Percentiles rank a stretch among this genome's conserved stretches.
These are phyloP conservation scores for Melikaiella ostensackeni DNA, from an alignment of 2,888 invertebrate genomes.

Conservation along the genomic window DNA sequence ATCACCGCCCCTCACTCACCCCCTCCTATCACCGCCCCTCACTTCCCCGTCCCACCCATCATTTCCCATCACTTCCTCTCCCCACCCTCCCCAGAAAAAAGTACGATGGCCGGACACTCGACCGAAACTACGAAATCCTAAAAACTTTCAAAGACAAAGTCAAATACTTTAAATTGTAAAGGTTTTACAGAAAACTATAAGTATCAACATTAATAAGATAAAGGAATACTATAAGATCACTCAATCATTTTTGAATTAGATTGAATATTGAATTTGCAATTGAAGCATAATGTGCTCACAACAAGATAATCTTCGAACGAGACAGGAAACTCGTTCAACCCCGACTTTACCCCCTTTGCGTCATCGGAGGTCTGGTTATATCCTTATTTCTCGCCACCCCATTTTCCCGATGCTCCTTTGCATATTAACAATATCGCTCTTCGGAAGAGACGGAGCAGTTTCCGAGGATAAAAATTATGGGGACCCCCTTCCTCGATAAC, in stretches of 20 bases:
- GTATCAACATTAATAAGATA: background rate
- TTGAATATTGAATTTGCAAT: slow-evolving; percentile 21
- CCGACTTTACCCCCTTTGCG: slow-evolving; percentile 46
- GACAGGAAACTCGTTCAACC: slow-evolving; percentile 47
- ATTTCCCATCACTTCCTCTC: too few species aligned
- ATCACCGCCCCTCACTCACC: too few species aligned
- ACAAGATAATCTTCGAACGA: slow-evolving; percentile 67
- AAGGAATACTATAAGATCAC: background rate
- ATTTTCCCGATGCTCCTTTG: slow-evolving; percentile 76
- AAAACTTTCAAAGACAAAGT: background rate
- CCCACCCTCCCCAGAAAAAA: too few species aligned
- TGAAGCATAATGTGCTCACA: slow-evolving; percentile 61
- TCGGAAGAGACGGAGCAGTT: slow-evolving; percentile 65
- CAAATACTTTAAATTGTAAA: background rate
- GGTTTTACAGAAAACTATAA: background rate
- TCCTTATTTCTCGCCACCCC: slow-evolving; percentile 73
- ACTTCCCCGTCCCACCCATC: too few species aligned
- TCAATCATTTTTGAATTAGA: background rate
- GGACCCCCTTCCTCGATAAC: slow-evolving; percentile 53
- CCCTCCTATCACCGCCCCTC: too few species aligned
- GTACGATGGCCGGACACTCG: too few species aligned
- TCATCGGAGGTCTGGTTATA: slow-evolving; percentile 61
- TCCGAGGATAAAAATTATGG: slow-evolving; percentile 74
- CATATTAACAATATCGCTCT: slow-evolving; percentile 77
- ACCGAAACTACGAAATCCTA: too few species aligned